Percentiles rank a stretch among this genome's conserved stretches.
Conservation (phyloP, 2,113 vertebrate species). For the Argyrosomus japonicus region DNA sequence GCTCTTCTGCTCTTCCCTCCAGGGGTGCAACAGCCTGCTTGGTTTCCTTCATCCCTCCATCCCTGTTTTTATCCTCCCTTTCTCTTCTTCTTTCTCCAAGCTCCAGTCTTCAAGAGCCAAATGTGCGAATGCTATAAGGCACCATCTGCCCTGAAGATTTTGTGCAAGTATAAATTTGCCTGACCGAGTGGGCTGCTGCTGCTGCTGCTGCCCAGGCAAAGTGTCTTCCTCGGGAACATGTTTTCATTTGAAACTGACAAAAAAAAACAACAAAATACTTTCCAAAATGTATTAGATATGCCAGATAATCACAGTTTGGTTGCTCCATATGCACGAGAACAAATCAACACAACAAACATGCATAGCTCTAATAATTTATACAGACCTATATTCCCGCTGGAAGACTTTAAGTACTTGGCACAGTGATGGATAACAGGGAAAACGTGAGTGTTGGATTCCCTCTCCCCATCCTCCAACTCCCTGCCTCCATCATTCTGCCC, state of each 20-base stretch:
- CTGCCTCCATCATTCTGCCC: conserved; percentile 32
- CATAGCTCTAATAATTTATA: conserved; percentile 13
- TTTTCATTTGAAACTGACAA: background rate
- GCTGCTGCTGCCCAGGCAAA: conserved; percentile 3
- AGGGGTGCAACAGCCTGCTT: conserved; percentile 63
- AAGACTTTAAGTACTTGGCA: conserved; percentile 33
- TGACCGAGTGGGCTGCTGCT: conserved; percentile 14
- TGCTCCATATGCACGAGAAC: background rate
- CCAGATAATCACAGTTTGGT: background rate
- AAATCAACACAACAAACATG: conserved; percentile 7
- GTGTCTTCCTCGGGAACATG: background rate
- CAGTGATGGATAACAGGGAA: conserved; percentile 38
- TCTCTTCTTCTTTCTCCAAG: conserved; percentile 18
- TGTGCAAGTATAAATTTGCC: conserved; percentile 20
- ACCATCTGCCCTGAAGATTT: conserved; percentile 60
- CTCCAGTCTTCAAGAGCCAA: conserved; percentile 53
- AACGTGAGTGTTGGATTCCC: conserved; percentile 51
- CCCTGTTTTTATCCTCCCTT: conserved; percentile 29
- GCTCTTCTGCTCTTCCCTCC: conserved; percentile 60
- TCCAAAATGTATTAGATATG: background rate
- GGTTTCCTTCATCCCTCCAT: conserved; percentile 55
- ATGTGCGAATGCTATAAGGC: conserved; percentile 49
- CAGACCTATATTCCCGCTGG: conserved; percentile 7
- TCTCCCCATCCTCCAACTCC: conserved; percentile 11
- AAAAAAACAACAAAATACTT: background rate